Evolutionary conservation across 1,140 invertebrate species (phyloP).

Genomic region (Cotesia chilonis): DNA sequence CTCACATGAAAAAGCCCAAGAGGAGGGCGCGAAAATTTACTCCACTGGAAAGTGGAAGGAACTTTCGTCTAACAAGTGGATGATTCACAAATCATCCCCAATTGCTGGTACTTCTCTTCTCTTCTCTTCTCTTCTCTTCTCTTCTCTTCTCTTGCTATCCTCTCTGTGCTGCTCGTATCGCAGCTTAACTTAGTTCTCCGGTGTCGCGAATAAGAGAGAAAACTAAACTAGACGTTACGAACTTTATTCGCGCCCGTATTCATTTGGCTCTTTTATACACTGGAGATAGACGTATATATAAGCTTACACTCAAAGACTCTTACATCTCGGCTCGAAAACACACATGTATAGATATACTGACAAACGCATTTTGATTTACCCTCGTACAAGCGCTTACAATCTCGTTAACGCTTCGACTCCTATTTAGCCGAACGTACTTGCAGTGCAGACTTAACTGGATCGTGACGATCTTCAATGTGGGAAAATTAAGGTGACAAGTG

Average conservation of each 20-base stretch:
- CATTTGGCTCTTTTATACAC: slow-evolving; percentile 7
- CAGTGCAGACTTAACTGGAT: not conserved
- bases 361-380: slow-evolving; percentile 3
- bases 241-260: slow-evolving; percentile 39
- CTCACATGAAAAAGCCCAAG: not conserved
- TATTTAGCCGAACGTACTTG: not conserved
- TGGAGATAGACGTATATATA: not conserved
- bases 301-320: slow-evolving; percentile 5
- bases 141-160: too few relatives aligned
- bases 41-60: slow-evolving; percentile 33
- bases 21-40: not conserved
- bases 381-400: not conserved
- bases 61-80: slow-evolving; percentile 57
- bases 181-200: slow-evolving; percentile 4
- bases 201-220: slow-evolving; percentile 3
- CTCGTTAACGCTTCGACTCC: not conserved
- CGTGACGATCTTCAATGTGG: slow-evolving; percentile 34
- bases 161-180: not conserved
- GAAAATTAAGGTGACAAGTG: slow-evolving; percentile 37
- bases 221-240: slow-evolving; percentile 4
- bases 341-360: slow-evolving; percentile 6
- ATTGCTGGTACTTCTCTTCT: slow-evolving; percentile 38
- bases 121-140: too few relatives aligned
- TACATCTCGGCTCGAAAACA: not conserved
- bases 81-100: slow-evolving; percentile 58